Base-by-base conservation (phyloP, 2,888 invertebrate species). In the Cryptocheilus praepositus region DNA sequence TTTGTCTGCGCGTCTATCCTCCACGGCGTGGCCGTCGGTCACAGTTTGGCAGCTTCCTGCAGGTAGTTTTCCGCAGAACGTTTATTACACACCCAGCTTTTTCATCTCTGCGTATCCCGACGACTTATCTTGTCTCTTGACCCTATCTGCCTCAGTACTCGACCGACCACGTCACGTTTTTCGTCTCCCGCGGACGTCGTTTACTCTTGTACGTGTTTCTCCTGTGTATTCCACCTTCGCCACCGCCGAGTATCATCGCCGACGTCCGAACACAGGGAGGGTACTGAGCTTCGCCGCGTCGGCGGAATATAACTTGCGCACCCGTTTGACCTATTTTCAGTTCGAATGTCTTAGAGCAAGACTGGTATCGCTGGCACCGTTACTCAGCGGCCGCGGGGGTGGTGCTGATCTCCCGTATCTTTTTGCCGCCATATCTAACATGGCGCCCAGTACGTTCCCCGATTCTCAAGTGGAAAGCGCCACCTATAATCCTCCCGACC, bases 271-370 rank as follows among this genome's bases (percentile, higher is more conserved):
- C 36, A 11, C 36, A 36, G 36, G 7, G 36, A 25, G 36, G 7
- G 3, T 7, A 18, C 18, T 11, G 49, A 4, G 46, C 4, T 46
- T 46, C 46, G 46, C 64, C 51, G 16, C 28, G 11, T 3, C 19
- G 36, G 54, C 28, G 66, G 53, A 61, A 67, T 36, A 36, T 61
- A 67, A 62, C 64, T 61, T 45, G 36, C 18, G 18, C 22, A 56
- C 22, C 21, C 55, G 49, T 58, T 43, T 57, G 64, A 64, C 72
- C 72, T 16, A 62, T 55, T 63, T 68, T 44, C 58, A 15, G n/a
- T 21, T 49, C 49, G 18, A 28, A 43, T 49, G 36, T 18, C 25
- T 55, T 22, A 2, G 19, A 36, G 44, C n/a, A 25, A 7, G 16
- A 8, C 4, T 3, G 49, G 15, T 25, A n/a, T 22, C 28, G n/a